Evolutionary conservation across 2,888 invertebrate genomes (phyloP).

Genomic region (Agrenia bidenticulata): DNA sequence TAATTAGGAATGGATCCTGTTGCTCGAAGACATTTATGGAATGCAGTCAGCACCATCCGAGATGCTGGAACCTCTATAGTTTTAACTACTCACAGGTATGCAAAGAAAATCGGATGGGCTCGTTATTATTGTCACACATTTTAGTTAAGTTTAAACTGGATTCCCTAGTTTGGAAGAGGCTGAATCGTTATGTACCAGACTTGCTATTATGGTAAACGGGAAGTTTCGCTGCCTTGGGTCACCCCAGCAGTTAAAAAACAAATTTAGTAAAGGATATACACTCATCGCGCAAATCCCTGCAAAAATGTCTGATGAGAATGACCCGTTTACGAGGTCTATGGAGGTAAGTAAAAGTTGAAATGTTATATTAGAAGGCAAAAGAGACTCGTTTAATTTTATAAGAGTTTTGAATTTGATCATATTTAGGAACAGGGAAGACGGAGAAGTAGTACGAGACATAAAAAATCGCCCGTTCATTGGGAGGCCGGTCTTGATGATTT

Average conservation of each 20-base stretch:
- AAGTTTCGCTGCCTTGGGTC: slow-evolving; percentile 72
- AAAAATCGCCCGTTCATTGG: slow-evolving; percentile 11
- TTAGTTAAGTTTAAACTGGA: not conserved
- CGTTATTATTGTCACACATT: too few species aligned
- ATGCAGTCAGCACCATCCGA: slow-evolving; percentile 68
- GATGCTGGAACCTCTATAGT: slow-evolving; percentile 73
- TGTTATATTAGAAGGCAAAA: too few species aligned
- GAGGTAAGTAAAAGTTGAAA: too few species aligned
- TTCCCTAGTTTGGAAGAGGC: slow-evolving; percentile 76
- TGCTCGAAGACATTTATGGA: slow-evolving; percentile 78
- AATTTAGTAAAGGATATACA: slow-evolving; percentile 69
- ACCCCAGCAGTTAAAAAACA: slow-evolving; percentile 73
- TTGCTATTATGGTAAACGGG: slow-evolving; percentile 81
- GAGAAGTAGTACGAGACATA: slow-evolving; percentile 19
- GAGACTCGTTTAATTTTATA: too few species aligned
- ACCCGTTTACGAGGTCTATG: slow-evolving; percentile 33
- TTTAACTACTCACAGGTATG: slow-evolving; percentile 75
- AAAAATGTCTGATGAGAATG: slow-evolving; percentile 31
- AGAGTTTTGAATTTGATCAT: slow-evolving; percentile 6
- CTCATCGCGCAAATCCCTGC: slow-evolving; percentile 57
- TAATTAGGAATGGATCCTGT: slow-evolving; percentile 55
- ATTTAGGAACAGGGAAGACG: slow-evolving; percentile 19
- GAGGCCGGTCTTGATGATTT: slow-evolving; percentile 23
- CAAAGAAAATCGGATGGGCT: too few species aligned
- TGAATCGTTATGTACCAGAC: slow-evolving; percentile 75